Evolutionary conservation across 2,113 vertebrate genomes (phyloP).

Genomic region (Poeciliopsis occidentalis): DNA sequence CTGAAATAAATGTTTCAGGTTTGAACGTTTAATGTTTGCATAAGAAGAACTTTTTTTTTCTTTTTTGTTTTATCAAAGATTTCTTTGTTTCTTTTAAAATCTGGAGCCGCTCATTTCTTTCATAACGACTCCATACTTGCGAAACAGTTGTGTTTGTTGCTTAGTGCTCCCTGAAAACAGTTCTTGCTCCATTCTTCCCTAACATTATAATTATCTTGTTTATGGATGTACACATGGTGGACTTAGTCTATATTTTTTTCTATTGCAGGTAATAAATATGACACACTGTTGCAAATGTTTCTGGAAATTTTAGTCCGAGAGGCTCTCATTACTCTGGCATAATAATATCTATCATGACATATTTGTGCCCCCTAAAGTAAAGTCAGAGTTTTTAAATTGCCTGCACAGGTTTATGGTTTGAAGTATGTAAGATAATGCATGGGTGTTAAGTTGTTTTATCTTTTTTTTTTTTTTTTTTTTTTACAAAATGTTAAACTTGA

Average conservation of each 20-base stretch:
- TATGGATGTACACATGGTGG: slow-evolving; percentile 20
- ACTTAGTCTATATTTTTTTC: slow-evolving; percentile 13
- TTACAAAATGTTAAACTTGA: no score
- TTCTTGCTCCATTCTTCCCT: slow-evolving; percentile 50
- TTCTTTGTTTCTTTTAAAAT: neutral
- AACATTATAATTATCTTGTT: slow-evolving; percentile 55
- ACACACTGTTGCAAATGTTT: slow-evolving; percentile 9
- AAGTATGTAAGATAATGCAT: neutral
- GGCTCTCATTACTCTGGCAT: neutral
- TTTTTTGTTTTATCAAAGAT: neutral
- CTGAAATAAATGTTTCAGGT: neutral
- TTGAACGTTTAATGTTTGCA: neutral
- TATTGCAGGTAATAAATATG: slow-evolving; percentile 4
- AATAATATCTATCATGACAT: neutral
- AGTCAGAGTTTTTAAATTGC: neutral
- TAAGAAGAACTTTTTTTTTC: neutral
- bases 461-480: neutral
- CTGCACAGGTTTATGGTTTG: neutral
- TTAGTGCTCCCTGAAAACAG: slow-evolving; percentile 31
- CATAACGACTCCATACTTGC: slow-evolving; percentile 3
- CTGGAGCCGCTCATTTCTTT: neutral
- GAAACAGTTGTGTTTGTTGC: slow-evolving; percentile 25
- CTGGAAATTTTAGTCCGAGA: neutral
- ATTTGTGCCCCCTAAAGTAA: neutral
- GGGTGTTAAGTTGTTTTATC: neutral